These are phyloP conservation scores for Cyanocitta stelleri DNA, from an alignment of 2,113 vertebrate species.

Conservation along the genomic window DNA sequence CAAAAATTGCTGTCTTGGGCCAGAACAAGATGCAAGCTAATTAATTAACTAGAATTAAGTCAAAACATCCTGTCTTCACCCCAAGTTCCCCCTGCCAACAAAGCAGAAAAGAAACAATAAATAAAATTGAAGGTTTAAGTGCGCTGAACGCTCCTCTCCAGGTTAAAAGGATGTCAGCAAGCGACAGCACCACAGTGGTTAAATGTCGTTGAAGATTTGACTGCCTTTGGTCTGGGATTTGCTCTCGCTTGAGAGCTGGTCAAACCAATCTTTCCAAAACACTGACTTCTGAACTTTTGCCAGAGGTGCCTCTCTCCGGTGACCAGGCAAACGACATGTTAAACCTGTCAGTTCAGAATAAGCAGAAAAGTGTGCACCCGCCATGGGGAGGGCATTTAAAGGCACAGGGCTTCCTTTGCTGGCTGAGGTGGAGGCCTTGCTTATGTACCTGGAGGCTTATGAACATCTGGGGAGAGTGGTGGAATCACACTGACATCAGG, in stretches of 20 bases:
- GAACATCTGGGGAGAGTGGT: neutral
- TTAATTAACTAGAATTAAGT: conserved; percentile 40
- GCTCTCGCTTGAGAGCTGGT: conserved; percentile 54
- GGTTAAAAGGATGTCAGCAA: conserved; percentile 32
- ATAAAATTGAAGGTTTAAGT: conserved; percentile 7
- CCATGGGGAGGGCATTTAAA: conserved; percentile 25
- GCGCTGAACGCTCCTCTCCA: neutral
- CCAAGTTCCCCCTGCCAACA: neutral
- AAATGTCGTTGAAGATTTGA: conserved; percentile 61
- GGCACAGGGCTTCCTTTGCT: neutral
- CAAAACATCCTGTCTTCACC: neutral
- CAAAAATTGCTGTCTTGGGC: neutral
- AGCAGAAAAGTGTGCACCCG: conserved; percentile 28
- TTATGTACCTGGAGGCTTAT: neutral
- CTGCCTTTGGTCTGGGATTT: conserved; percentile 57
- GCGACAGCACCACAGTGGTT: conserved; percentile 46
- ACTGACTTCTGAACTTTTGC: conserved; percentile 68
- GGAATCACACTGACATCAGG: neutral
- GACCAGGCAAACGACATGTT: conserved; percentile 54
- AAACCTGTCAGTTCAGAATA: conserved; percentile 53
- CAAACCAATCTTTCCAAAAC: conserved; percentile 70
- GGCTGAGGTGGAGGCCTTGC: neutral
- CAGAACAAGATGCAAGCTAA: neutral
- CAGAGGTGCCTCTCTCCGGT: conserved; percentile 59
- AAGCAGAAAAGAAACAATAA: conserved; percentile 8